Evolutionary conservation across 2,797 vertebrate genomes (phyloP), one percentile per base, ranked within the genome.

Genomic region (Orientallactaga sibirica): DNA sequence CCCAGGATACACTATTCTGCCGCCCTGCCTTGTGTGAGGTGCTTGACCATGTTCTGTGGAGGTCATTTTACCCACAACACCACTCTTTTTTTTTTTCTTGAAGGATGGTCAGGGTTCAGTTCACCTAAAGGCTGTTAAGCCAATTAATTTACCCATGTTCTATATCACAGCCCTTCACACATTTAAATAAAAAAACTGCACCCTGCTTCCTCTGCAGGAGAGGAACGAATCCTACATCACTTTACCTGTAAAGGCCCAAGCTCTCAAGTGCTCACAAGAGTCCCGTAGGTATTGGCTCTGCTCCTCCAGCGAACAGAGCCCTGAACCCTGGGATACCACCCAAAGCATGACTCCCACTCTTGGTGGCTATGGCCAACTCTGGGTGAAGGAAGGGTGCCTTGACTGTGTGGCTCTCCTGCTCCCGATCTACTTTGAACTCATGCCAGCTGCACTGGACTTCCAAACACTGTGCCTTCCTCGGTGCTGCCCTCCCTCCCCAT

Each of bases 231-330:
- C 27, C 25, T 43, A 87, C 11, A 68, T 87, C 37, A n/a, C 61
- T 80, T 83, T 33, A 48, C 3, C 12, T 12, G 0, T 68, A 52
- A 90, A 76, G 33, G 55, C 24, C 9, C 27, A 43, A 83, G 41
- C n/a, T 8, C 27, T 76, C 15, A 4, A 52, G 67, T 27, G 18
- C 33, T 66, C 64, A 78, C 15, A 22, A 5, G 66, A 83, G 18
- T 55, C 10, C 22, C 6, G 29, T 12, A 18, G 52, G 29, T 2
- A 2, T 37, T 43, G 8, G 2, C 48, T 9, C 8, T 5, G 0
- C n/a, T 79, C 48, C 10, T 70, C n/a, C 12, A 33, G 67, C n/a
- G 67, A 70, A 16, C 67, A 10, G 4, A 4, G n/a, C 8, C 6
- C 43, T 37, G 14, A 10, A 16, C 55, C 29, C n/a, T 55, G 43